Base-by-base conservation (phyloP, 1,140 invertebrate genomes). In the Oedothorax gibbosus region DNA sequence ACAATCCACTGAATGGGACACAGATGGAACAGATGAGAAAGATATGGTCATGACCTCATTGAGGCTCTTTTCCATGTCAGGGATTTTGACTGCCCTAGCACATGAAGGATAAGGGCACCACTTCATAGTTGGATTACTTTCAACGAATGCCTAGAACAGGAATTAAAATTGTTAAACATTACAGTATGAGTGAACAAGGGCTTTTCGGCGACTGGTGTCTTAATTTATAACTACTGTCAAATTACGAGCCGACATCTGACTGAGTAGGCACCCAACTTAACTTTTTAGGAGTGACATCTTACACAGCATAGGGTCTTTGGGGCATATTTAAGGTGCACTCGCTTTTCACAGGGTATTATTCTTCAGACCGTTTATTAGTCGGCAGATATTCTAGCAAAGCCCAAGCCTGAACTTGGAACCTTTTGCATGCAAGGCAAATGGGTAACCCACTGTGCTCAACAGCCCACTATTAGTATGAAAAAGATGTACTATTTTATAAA, bases 81-180 rank as follows among this genome's bases (percentile, higher is more conserved):
- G 93, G n/a, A 93, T 88, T 85, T 92, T 90, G 12, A 94, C 94
- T 54, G 94, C 94, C 86, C 93, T 89, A 7, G 93, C 93, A 90
- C 94, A 95, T 10, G 93, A 93, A 54, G 93, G 92, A 87, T 91
- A 92, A 5, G 94, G 94, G 89, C 94, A 94, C 94, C 94, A 95
- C 89, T 94, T 94, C 85, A 94, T 94, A 64, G 90, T 92, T 82
- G 93, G 93, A 88, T 94, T 94, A 85, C 93, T 93, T 87, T 94
- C 94, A 51, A 95, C 94, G 91, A 95, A 94, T 18, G 93, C 93
- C 93, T 94, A 87, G 9, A 89, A 89, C 64, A 53, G 21, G 21
- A 35, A 69, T 51, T n/a, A 11, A 81, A 68, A 62, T 15, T 57
- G 8, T 57, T 57, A 10, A n/a, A 10, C 15, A 10, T 57, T 57